phyloP scores from a whole-genome alignment of 2,797 vertebrate genomes.

The Sebastes diaconus region DNA sequence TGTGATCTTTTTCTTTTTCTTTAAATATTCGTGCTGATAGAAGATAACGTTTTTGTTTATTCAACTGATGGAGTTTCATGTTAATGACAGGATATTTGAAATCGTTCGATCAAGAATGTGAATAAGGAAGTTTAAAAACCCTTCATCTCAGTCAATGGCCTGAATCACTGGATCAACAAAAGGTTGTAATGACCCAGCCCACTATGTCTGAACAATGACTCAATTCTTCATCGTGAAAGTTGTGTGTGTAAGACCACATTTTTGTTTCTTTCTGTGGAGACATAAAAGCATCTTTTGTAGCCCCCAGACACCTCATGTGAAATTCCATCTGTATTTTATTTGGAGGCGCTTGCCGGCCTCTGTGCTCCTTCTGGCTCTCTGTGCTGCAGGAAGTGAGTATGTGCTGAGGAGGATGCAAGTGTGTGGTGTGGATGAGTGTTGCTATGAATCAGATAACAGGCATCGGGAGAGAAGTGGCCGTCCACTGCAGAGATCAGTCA shows the following conservation, averaged over 20 bases:
- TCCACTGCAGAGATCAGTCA: slow-evolving; percentile 41
- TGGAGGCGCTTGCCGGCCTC: slow-evolving; percentile 27
- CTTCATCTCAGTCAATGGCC: slow-evolving; percentile 3
- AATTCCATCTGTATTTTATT: slow-evolving; percentile 64
- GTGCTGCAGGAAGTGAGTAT: slow-evolving; percentile 71
- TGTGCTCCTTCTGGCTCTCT: slow-evolving; percentile 40
- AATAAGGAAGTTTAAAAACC: slow-evolving; percentile 18
- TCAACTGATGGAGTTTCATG: neutral
- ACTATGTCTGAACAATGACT: slow-evolving; percentile 22
- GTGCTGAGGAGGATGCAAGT: slow-evolving; percentile 50
- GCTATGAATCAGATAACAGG: slow-evolving; percentile 67
- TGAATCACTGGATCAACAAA: slow-evolving; percentile 39
- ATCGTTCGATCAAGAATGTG: neutral
- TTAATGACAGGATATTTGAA: neutral
- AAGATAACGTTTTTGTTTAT: neutral
- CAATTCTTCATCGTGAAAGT: slow-evolving; percentile 7
- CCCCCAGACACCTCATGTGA: slow-evolving; percentile 23
- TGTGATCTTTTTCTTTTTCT: neutral
- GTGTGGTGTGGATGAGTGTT: slow-evolving; percentile 57
- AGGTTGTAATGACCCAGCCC: neutral
- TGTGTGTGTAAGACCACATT: slow-evolving; percentile 1
- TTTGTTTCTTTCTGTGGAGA: slow-evolving; percentile 24
- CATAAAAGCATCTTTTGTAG: slow-evolving; percentile 29
- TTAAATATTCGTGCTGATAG: neutral
- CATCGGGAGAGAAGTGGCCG: slow-evolving; percentile 28